phyloP scores from a whole-genome alignment of 2,888 invertebrate genomes.

The Panopea generosa region DNA sequence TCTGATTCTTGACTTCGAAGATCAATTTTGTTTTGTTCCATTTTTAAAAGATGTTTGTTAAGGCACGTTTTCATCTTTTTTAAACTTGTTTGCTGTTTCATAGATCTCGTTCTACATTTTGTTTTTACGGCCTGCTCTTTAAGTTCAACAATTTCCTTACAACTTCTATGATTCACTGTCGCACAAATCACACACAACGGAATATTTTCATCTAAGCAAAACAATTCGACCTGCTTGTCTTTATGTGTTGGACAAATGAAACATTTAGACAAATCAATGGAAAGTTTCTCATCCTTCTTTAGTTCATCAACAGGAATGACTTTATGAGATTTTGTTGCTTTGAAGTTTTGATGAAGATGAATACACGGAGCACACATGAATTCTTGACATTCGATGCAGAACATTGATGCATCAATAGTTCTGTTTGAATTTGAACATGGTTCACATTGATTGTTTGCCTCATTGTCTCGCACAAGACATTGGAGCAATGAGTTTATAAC shows the following conservation, averaged over 20 bases:
- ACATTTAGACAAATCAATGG: conserved; percentile 9
- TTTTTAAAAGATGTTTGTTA: not conserved
- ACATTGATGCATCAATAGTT: not conserved
- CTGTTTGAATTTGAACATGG: too few relatives aligned
- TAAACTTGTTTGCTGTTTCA: not conserved
- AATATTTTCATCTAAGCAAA: conserved; percentile 9
- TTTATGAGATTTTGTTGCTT: conserved; percentile 4
- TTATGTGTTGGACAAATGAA: conserved; percentile 8
- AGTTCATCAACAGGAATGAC: conserved; percentile 3
- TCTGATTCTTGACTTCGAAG: not conserved
- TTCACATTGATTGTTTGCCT: not conserved
- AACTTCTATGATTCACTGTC: conserved; percentile 8
- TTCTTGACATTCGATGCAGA: conserved; percentile 12
- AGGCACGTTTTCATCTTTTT: conserved; percentile 5
- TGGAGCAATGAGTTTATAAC: conserved; percentile 3
- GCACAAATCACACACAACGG: conserved; percentile 14
- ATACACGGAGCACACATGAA: conserved; percentile 2
- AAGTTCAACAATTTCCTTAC: conserved; percentile 2
- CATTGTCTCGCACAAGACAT: not conserved
- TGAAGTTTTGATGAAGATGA: conserved; percentile 1
- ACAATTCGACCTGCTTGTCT: conserved; percentile 13
- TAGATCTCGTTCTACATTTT: not conserved
- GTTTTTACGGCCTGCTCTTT: not conserved
- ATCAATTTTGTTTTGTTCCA: not conserved
- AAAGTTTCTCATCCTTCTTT: conserved; percentile 5